Conservation (phyloP, 2,888 invertebrate genomes). For the Scrobipalpa atriplicella region DNA sequence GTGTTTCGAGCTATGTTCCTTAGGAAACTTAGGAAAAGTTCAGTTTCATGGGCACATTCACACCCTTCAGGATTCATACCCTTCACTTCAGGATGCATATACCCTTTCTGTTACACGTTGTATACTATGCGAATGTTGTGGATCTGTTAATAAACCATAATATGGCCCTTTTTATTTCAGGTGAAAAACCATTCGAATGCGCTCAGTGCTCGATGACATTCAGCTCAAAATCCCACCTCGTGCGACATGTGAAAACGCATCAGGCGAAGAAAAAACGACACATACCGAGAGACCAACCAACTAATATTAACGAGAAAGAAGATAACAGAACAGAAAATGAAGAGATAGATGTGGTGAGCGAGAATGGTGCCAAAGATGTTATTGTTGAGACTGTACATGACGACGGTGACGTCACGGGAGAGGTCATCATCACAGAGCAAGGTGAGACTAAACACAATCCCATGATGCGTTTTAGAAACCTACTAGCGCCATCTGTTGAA, state of each 20-base stretch:
- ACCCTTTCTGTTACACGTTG: too few species aligned
- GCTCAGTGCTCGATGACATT: constrained; percentile 58
- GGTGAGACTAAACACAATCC: neutral
- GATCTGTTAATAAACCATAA: neutral
- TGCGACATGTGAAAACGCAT: constrained; percentile 62
- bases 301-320: neutral
- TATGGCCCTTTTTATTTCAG: constrained; percentile 42
- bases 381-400: constrained; percentile 1
- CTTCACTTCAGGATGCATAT: too few species aligned
- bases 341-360: neutral
- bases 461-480: too few species aligned
- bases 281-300: neutral
- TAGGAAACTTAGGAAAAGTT: too few species aligned
- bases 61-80: too few species aligned
- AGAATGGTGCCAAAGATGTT: neutral
- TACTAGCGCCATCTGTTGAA: too few species aligned
- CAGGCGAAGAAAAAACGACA: constrained; percentile 44
- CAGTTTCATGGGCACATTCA: too few species aligned
- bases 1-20: too few species aligned
- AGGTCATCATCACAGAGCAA: neutral
- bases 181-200: constrained; percentile 72
- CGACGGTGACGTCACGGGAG: neutral
- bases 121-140: too few species aligned
- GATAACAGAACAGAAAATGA: neutral
- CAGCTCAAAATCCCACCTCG: constrained; percentile 60